Evolutionary conservation across 2,888 invertebrate genomes (phyloP), one percentile per base, ranked within the genome.

Genomic region (Lepidocyrtoides sp.): DNA sequence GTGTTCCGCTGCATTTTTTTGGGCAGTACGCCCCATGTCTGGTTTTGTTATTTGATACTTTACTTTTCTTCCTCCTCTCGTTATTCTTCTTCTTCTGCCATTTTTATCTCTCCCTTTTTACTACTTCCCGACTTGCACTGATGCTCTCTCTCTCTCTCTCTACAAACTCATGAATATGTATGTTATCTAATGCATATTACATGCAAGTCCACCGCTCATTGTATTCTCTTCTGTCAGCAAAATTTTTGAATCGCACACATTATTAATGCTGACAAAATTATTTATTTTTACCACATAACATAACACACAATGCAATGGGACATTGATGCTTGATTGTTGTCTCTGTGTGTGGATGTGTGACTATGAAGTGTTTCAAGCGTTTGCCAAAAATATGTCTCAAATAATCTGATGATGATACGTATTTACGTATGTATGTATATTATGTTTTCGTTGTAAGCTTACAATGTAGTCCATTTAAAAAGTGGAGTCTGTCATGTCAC

Each of bases 31-130:
- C 41, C 82, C 66, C 82, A 23, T 81, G 82, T 82, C 82, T 89
- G 36, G 32, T 75, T 82, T 72, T 89, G 89, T 82, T 81, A 89
- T 89, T 41, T 89, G 89, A 89, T 89, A 89, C 89, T 69, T 82
- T 72, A 36, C 41, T 60, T 84, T 51, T 72, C 17, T 51, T 63
- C 82, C 54, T 82, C 60, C 63, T 60, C 57, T 81, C 63, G 44
- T 48, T 20, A 23, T 82, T 82, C 77, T 54, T 79, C 54, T 63
- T 81, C 57, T 77, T 14, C 26, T 54, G 5, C 10, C 14, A 51
- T 51, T 51, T 77, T 77, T 48, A 48, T 44, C 36, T 41, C 57
- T 41, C 36, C 12, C 60, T 81, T 23, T 81, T 57, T 81, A 77
- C 51, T 29, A 79, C 57, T 79, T 57, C 32, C 79, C 79, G 26